Base-by-base conservation (phyloP, 2,888 invertebrate species). In the Nowickia ferox region DNA sequence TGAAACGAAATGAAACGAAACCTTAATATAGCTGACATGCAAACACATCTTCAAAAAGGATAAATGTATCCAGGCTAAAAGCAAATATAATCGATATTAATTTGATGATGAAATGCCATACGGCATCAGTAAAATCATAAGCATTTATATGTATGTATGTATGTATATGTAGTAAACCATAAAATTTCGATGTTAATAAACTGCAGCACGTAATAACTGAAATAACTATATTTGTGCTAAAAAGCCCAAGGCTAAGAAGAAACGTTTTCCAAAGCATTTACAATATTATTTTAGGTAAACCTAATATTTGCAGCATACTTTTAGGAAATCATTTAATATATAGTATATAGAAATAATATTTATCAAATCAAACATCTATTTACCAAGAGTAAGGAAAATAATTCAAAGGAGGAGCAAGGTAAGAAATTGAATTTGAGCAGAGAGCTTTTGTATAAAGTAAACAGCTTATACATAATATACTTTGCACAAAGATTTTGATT, bases 61-160 rank as follows among this genome's bases (percentile, higher is more conserved):
- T 75, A n/a, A 80, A 30, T 59, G 44, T 22, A 55, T 55, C 9
- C 57, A 57, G 65, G 57, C 65, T 66, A 74, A 81, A 68, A 76
- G 55, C 51, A 71, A 65, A 83, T 65, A 77, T 77, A 71, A 65
- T 57, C 55, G 48, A 46, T 48, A 83, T 83, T 71, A 71, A 55
- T 71, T 76, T 63, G 55, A 48, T 71, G 68, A 57, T 61, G 44
- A 81, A 81, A 74, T 81, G 81, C 66, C 59, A 22, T 68, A 44
- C 66, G 66, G 66, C 61, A 81, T 66, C 72, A 74, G 74, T 80
- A 57, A 55, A 55, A 46, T 48, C 44, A 48, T 78, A 79, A 71
- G 66, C 65, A 80, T 74, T 63, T 38, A 44, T 30, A 30, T 30
- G 30, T 30, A 30, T 30, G 30, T 30, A 30, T 30, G 30, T 30